Conservation (phyloP, 2,113 vertebrate species). For the Centropristis striata region DNA sequence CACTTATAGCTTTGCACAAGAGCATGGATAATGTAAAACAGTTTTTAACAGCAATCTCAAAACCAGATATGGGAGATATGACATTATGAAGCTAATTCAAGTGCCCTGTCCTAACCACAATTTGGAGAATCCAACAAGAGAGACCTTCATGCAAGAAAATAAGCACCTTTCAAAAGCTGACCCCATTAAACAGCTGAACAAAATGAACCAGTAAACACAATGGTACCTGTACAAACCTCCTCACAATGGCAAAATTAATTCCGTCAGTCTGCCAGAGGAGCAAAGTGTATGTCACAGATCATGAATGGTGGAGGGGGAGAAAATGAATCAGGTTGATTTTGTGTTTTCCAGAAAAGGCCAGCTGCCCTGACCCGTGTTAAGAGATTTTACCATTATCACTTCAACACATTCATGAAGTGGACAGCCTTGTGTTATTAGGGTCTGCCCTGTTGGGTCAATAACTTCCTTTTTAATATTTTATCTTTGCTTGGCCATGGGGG, state of each 20-base stretch:
- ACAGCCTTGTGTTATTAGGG: constrained; percentile 55
- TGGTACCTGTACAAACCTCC: neutral
- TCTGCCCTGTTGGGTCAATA: constrained; percentile 48
- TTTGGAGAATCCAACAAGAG: neutral
- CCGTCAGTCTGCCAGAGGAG: constrained; percentile 23
- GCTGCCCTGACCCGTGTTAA: constrained; percentile 8
- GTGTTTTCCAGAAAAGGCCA: constrained; percentile 13
- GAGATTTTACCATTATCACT: constrained; percentile 58
- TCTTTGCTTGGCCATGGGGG: constrained; percentile 42
- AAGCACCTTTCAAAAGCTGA: neutral
- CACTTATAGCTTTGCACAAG: neutral
- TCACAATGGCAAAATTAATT: neutral
- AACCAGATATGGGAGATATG: neutral
- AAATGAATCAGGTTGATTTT: constrained; percentile 15
- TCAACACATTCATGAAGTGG: constrained; percentile 54
- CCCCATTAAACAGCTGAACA: neutral
- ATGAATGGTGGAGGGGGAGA: neutral
- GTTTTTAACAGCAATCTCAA: constrained; percentile 10
- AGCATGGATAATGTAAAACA: constrained; percentile 4
- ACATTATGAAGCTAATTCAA: neutral
- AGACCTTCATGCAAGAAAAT: neutral
- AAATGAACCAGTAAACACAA: neutral
- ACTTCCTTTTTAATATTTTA: constrained; percentile 25
- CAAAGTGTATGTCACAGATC: neutral
- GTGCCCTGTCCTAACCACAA: constrained; percentile 1